phyloP scores from a whole-genome alignment of 2,113 vertebrate species.

The Callorhinus ursinus region DNA sequence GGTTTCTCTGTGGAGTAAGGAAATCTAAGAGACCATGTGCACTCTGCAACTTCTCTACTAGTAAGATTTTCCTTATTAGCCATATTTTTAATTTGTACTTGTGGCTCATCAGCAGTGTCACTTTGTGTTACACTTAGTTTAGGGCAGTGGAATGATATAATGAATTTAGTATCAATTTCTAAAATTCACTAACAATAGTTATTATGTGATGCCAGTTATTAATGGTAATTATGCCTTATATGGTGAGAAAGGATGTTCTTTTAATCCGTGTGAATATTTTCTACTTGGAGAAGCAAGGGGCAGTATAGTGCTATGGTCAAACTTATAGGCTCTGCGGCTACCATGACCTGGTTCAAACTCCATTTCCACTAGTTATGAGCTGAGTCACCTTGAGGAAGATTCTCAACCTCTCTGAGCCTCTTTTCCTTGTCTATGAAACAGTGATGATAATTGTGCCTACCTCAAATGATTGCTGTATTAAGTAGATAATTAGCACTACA shows the following conservation, averaged over 20 bases:
- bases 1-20: not conserved
- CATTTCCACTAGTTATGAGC: not conserved
- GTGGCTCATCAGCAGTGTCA: not conserved
- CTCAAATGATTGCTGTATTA: not conserved
- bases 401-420: not conserved
- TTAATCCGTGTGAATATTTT: not conserved
- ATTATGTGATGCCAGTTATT: not conserved
- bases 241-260: not conserved
- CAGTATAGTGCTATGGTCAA: not conserved
- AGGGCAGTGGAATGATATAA: not conserved
- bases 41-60: not conserved
- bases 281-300: not conserved
- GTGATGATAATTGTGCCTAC: not conserved
- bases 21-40: not conserved
- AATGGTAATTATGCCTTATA: not conserved
- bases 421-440: not conserved
- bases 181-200: not conserved
- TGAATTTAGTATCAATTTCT: not conserved
- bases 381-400: not conserved
- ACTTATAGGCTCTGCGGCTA: accelerated
- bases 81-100: not conserved
- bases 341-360: not conserved
- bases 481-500: not conserved
- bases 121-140: not conserved
- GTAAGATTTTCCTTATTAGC: not conserved